Percentiles rank a stretch among this genome's conserved stretches.
These are phyloP conservation scores for Antennarius maculatus DNA, from an alignment of 2,797 vertebrate species.

Conservation along the genomic window DNA sequence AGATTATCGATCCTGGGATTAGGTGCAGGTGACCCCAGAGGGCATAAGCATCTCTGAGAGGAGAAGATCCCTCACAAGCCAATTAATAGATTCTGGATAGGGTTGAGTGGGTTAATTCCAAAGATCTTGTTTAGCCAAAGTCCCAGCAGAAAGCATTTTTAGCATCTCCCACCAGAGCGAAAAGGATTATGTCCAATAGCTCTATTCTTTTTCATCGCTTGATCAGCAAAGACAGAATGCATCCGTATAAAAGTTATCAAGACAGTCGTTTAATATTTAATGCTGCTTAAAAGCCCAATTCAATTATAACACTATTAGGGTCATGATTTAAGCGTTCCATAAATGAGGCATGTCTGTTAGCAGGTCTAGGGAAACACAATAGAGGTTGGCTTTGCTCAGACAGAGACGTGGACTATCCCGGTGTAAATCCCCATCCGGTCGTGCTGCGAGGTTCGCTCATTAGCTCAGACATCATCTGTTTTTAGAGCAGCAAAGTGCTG, in stretches of 20 bases:
- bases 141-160: constrained; percentile 19
- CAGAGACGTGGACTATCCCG: constrained; percentile 29
- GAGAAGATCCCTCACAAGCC: constrained; percentile 39
- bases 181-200: neutral
- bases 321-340: neutral
- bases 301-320: neutral
- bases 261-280: neutral
- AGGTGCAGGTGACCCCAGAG: constrained; percentile 12
- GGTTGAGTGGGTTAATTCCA: constrained; percentile 43
- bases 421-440: constrained; percentile 37
- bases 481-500: constrained; percentile 66
- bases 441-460: constrained; percentile 48
- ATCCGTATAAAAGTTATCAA: neutral
- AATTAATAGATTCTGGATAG: constrained; percentile 33
- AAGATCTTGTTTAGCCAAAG: constrained; percentile 36
- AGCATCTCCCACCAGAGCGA: neutral
- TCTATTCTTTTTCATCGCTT: neutral
- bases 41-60: constrained; percentile 24
- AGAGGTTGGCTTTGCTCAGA: constrained; percentile 14
- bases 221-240: neutral
- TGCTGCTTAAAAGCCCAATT: neutral
- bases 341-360: neutral
- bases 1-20: constrained; percentile 66
- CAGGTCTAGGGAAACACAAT: neutral
- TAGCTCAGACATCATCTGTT: constrained; percentile 67